A percentile compares a stretch with the other conserved stretches of the same genome.
phyloP scores from a whole-genome alignment of 2,888 invertebrate species.

The Oligia fasciuncula region DNA sequence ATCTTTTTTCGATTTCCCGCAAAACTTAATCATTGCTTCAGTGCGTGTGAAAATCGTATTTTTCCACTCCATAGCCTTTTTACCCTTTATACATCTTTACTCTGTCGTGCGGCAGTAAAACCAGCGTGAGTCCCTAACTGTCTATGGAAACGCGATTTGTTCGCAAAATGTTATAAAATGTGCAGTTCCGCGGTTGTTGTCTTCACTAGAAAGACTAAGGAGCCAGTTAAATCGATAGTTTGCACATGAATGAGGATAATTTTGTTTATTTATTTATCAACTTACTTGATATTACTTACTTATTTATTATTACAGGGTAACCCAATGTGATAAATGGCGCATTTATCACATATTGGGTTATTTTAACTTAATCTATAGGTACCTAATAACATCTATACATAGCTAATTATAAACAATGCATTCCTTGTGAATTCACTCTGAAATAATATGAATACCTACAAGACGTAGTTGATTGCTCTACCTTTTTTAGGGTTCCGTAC shows the following conservation, averaged over 20 bases:
- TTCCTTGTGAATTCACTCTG: not conserved
- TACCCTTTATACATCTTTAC: slow-evolving; percentile 15
- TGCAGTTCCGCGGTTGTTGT: slow-evolving; percentile 6
- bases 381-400: no score
- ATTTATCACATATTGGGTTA: not conserved
- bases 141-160: slow-evolving; percentile 21
- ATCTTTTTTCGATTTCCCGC: not conserved
- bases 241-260: not conserved
- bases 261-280: not conserved
- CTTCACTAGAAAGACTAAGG: not conserved
- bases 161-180: not conserved
- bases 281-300: not conserved
- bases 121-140: not conserved
- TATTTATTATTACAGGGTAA: not conserved
- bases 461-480: not conserved
- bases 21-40: not conserved
- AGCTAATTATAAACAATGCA: not conserved
- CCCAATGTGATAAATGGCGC: not conserved
- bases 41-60: not conserved
- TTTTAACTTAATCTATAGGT: not conserved
- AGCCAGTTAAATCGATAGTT: not conserved
- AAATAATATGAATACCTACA: not conserved
- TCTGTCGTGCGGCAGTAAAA: slow-evolving; percentile 13
- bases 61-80: not conserved
- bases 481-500: no score